Percentiles rank a stretch among this genome's conserved stretches.
Conservation (phyloP, 2,888 invertebrate species). For the Caenorhabditis panamensis region DNA sequence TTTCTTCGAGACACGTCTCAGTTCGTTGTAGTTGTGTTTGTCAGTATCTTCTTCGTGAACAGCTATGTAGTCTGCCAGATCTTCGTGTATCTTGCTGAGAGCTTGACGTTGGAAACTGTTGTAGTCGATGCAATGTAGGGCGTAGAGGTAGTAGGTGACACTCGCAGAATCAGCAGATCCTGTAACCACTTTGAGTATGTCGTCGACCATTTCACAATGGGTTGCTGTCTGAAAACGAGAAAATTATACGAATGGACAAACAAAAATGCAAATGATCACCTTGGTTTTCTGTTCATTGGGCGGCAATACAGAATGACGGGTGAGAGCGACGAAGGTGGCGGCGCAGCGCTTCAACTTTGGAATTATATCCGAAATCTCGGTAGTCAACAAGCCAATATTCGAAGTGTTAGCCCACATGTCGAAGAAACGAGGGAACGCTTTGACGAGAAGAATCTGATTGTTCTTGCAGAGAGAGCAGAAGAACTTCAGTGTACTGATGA, state of each 20-base stretch:
- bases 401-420: slow-evolving; percentile 17
- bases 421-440: slow-evolving; percentile 41
- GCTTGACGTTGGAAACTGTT: slow-evolving; percentile 2
- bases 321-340: slow-evolving; percentile 30
- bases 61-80: slow-evolving; percentile 2
- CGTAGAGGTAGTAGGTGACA: slow-evolving; percentile 11
- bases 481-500: slow-evolving; percentile 33
- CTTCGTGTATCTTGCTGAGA: slow-evolving; percentile 6
- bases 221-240: slow-evolving; percentile 8
- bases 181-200: neutral
- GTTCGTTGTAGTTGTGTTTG: slow-evolving; percentile 17
- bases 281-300: neutral
- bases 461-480: slow-evolving; percentile 34
- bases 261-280: too few relatives aligned
- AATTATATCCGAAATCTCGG: neutral
- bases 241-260: too few relatives aligned
- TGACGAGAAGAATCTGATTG: slow-evolving; percentile 31
- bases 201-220: neutral
- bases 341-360: slow-evolving; percentile 34
- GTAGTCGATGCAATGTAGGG: slow-evolving; percentile 3
- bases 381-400: neutral
- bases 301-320: slow-evolving; percentile 32
- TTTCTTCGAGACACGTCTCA: slow-evolving; percentile 6
- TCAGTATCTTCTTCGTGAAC: slow-evolving; percentile 1
- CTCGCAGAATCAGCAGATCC: neutral